These are phyloP conservation scores for Byasa hedistus DNA, from an alignment of 2,888 invertebrate genomes.

Conservation along the genomic window DNA sequence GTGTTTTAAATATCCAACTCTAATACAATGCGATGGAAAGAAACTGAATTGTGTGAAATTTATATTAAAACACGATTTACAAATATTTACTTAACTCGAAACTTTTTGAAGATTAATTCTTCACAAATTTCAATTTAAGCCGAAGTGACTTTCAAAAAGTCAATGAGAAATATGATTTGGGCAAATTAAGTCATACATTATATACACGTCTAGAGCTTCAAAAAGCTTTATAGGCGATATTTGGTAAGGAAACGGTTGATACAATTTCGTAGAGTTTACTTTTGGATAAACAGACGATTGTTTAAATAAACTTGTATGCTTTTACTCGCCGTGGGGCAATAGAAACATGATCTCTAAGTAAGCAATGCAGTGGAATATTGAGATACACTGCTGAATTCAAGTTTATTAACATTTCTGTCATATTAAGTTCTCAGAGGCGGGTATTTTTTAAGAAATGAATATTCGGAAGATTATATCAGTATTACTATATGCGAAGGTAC, in stretches of 20 bases:
- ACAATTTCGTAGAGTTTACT: neutral
- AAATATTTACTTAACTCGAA: too few relatives aligned
- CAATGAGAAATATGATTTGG: too few relatives aligned
- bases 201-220: too few relatives aligned
- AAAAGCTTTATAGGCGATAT: neutral
- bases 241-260: neutral
- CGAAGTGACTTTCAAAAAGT: too few relatives aligned
- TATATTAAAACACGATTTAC: too few relatives aligned
- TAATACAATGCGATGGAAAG: too few relatives aligned
- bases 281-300: neutral
- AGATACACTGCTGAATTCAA: neutral
- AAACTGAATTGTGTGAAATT: too few relatives aligned
- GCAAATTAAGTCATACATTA: too few relatives aligned
- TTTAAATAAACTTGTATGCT: slow-evolving; percentile 18
- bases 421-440: neutral
- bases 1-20: too few relatives aligned
- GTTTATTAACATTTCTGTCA: neutral
- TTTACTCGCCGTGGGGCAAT: slow-evolving; percentile 1
- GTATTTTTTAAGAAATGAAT: neutral
- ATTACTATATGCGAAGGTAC: neutral
- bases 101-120: too few relatives aligned
- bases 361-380: slow-evolving; percentile 8
- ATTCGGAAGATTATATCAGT: neutral
- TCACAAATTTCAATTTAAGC: too few relatives aligned
- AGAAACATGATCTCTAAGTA: slow-evolving; percentile 15